Base-by-base conservation (phyloP, 2,113 vertebrate genomes). In the Rostratula benghalensis region DNA sequence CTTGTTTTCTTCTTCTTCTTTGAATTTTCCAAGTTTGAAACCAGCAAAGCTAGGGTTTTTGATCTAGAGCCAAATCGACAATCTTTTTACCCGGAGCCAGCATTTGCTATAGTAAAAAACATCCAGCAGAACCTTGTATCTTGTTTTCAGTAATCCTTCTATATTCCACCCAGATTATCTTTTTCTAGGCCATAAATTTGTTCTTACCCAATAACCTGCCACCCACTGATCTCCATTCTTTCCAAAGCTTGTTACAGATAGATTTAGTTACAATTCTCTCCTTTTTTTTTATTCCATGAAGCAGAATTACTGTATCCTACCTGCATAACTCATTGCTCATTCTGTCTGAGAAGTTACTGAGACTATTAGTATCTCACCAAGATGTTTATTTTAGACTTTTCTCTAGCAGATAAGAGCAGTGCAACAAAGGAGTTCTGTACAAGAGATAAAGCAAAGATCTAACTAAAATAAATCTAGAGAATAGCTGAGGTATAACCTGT, bases 181-280 rank as follows among this genome's bases (percentile, higher is more conserved):
- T 74, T 92, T 90, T 77, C 50, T 77, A 75, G 80, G 30, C 75
- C 95, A 96, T 96, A 97, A 98, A 97, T 93, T 68, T 97, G 97
- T 96, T 97, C 95, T 95, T 97, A 97, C 96, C 91, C 91, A 90
- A 87, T 96, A 93, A 95, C 70, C 92, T 85, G 94, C 91, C 94
- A 87, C 95, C 93, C 3, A 16, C 53, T 92, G 91, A 98, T 97
- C 83, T 50, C 50, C 27, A 77, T 74, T 94, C 82, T 94, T 97
- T 96, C 92, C 33, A 18, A 96, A 93, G 78, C 89, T 93, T 94
- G 76, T 96, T 95, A 94, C 67, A 92, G 88, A 81, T 86, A 87
- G 90, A 94, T 97, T 89, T 90, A 74, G 89, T 97, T 94, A 88
- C 96, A 79, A 67, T 79, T 93, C 87, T 96, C 82, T 93, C n/a